Evolutionary conservation across 2,113 vertebrate species (phyloP).

Genomic region (Oreocharis arfaki): DNA sequence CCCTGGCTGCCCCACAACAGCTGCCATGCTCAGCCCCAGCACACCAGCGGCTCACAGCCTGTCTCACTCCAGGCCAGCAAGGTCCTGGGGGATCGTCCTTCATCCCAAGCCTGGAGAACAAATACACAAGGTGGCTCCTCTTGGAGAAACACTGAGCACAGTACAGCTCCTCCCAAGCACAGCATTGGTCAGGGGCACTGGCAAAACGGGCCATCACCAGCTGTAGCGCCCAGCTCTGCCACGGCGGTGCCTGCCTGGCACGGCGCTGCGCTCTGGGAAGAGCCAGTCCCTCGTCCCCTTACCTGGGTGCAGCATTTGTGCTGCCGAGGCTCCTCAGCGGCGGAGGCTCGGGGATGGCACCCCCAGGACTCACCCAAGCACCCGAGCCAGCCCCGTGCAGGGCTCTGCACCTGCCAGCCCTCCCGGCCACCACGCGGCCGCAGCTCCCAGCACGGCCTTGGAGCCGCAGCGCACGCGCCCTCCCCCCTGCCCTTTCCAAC

Average conservation of each 20-base stretch:
- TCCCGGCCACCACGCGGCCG: background rate
- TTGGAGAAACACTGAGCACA: background rate
- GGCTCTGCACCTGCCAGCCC: background rate
- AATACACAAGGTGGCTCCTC: rapidly evolving
- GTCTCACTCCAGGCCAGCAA: background rate
- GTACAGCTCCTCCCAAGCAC: background rate
- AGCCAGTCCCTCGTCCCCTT: background rate
- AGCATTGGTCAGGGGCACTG: rapidly evolving
- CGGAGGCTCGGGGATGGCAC: rapidly evolving
- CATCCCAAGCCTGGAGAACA: background rate
- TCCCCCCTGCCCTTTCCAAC: background rate
- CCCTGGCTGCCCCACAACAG: background rate
- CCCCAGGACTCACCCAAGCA: background rate
- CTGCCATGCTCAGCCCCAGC: background rate
- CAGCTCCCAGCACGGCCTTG: background rate
- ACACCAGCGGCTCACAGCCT: rapidly evolving
- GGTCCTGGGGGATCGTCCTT: background rate
- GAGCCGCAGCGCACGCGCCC: background rate
- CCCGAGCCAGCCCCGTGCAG: rapidly evolving
- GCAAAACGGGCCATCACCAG: rapidly evolving
- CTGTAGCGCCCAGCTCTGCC: background rate
- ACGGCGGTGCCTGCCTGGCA: rapidly evolving
- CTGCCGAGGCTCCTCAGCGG: background rate
- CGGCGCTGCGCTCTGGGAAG: rapidly evolving
- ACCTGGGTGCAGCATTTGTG: background rate